A percentile compares a stretch with the other conserved stretches of the same genome.
These are phyloP conservation scores for Protobothrops flavoviridis DNA, from an alignment of 2,113 vertebrate genomes.

Conservation along the genomic window DNA sequence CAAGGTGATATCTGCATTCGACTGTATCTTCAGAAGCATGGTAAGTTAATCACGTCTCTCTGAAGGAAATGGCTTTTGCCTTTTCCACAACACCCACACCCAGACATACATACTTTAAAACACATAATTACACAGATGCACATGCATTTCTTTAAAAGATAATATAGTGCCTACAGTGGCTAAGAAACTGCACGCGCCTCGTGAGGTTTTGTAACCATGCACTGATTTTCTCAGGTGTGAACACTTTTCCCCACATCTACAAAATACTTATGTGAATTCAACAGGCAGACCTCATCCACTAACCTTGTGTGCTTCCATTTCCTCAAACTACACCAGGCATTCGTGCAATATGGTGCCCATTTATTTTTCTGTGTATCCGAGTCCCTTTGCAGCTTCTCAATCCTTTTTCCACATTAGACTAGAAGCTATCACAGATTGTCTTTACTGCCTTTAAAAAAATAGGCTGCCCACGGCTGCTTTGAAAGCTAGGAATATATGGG, in stretches of 20 bases:
- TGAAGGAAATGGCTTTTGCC: neutral
- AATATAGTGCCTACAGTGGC: neutral
- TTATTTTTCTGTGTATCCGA: neutral
- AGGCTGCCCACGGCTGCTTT: neutral
- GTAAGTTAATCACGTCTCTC: neutral
- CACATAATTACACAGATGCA: neutral
- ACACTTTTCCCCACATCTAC: neutral
- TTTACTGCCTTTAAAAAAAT: neutral
- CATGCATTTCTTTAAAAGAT: neutral
- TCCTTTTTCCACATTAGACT: neutral
- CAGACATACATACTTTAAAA: neutral
- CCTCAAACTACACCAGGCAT: neutral
- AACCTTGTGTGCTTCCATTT: neutral
- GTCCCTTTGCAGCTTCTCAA: neutral
- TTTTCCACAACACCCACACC: neutral
- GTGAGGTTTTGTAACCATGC: neutral
- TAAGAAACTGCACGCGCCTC: neutral
- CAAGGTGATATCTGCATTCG: neutral
- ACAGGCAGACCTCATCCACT: neutral
- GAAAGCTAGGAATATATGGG: neutral
- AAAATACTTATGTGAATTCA: neutral
- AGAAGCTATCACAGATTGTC: neutral
- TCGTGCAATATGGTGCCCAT: neutral
- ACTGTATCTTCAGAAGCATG: neutral
- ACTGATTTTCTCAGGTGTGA: neutral